phyloP scores from a whole-genome alignment of 2,888 invertebrate genomes.

The Lepidocyrtoides sp. region DNA sequence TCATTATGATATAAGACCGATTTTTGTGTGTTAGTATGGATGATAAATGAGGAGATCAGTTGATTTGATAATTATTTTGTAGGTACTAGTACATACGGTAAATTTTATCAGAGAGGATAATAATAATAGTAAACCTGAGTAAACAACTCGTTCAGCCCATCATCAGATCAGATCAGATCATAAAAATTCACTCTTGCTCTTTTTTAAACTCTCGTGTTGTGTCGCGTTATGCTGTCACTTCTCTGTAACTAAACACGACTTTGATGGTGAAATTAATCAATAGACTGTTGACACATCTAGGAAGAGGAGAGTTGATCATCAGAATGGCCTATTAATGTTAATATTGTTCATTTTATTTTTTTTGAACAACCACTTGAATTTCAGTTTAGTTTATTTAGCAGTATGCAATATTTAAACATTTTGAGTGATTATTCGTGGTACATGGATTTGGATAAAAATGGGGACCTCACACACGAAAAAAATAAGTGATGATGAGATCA shows the following conservation, averaged over 20 bases:
- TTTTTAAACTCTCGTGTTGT: too few species aligned
- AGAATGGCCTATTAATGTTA: background rate
- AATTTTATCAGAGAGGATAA: background rate
- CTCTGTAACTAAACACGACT: background rate
- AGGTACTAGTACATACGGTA: too few species aligned
- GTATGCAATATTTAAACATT: too few species aligned
- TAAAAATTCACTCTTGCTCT: background rate
- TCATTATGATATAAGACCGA: background rate
- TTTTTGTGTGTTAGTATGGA: too few species aligned
- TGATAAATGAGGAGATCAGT: too few species aligned
- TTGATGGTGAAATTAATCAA: background rate
- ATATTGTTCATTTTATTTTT: too few species aligned
- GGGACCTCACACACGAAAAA: background rate
- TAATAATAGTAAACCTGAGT: background rate
- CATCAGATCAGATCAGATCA: too few species aligned
- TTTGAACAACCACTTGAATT: background rate
- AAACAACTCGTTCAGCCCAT: background rate
- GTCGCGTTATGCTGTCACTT: too few species aligned
- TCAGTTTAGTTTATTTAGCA: background rate
- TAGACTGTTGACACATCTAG: background rate
- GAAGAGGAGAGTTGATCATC: conserved; percentile 8
- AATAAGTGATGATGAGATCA: background rate
- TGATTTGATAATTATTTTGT: too few species aligned
- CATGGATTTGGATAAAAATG: background rate
- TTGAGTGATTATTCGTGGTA: too few species aligned